phyloP scores from a whole-genome alignment of 2,888 invertebrate genomes.

The Cephus spinipes region DNA sequence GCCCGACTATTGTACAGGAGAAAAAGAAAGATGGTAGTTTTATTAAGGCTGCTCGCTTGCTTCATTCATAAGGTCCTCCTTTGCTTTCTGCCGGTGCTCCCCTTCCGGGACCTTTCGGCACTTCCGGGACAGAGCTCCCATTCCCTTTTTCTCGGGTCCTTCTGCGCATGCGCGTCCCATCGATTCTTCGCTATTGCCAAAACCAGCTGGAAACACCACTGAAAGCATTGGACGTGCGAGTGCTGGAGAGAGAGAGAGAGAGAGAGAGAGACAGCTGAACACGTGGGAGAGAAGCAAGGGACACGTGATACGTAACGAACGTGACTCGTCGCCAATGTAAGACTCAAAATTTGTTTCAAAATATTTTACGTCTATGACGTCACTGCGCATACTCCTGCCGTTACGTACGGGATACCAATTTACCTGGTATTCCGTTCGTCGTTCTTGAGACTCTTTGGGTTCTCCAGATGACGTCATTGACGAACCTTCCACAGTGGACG shows the following conservation, averaged over 20 bases:
- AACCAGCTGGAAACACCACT: neutral
- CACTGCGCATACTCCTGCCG: neutral
- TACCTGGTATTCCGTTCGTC: neutral
- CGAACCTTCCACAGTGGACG: neutral
- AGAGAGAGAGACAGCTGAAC: constrained; percentile 17
- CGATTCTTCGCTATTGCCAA: neutral
- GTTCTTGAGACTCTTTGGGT: neutral
- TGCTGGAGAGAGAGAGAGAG: neutral
- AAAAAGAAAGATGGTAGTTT: neutral
- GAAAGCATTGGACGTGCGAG: neutral
- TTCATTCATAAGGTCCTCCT: neutral
- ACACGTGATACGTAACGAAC: neutral
- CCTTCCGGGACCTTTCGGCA: neutral
- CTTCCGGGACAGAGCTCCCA: neutral
- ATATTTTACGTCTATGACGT: neutral
- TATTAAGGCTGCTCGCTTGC: neutral
- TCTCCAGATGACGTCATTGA: neutral
- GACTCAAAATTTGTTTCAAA: neutral
- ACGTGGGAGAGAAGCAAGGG: constrained; percentile 11
- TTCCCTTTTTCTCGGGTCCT: neutral
- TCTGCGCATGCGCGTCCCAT: neutral
- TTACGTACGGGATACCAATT: neutral
- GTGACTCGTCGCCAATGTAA: neutral
- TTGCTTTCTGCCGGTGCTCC: neutral
- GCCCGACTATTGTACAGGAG: neutral